Evolutionary conservation across 2,113 vertebrate species (phyloP), one percentile per base, ranked within the genome.

Genomic region (Passer montanus): DNA sequence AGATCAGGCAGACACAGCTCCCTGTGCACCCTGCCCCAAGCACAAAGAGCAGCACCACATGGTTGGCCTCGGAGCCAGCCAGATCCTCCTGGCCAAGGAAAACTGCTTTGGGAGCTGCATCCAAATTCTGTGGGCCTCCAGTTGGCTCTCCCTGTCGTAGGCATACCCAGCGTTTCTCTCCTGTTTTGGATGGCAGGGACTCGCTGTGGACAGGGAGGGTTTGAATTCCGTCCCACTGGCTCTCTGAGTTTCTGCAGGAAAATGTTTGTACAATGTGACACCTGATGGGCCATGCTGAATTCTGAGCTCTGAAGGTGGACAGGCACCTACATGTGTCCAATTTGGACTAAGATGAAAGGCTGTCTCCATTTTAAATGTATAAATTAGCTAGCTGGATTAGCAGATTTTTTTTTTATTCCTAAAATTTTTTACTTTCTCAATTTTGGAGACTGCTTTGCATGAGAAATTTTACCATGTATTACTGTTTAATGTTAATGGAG

Each of bases 121-220:
- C 91, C 94, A 93, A 92, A 43, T 77, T 67, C 86, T 84, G 63
- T 84, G 91, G 95, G 93, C 86, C 93, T 93, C 92, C 91, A 78
- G 88, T 64, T 97, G 96, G 94, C 96, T 84, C 33, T 28, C 72
- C 55, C 50, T 87, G 55, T 58, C 16, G 3, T 20, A 90, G 83
- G 90, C 88, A 93, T 96, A 94, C 91, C 79, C 68, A 41, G 87
- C 33, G 44, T 74, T 95, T 96, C 87, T 95, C 58, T 60, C 47
- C 77, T 94, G 67, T 93, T 96, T 94, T 85, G 72, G 47, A 90
- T 93, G 88, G 87, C 90, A 72, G n/a, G 63, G 82, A 63, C 62
- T 82, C 0, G 0, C 41, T 49, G 30, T 27, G 87, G 84, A 39
- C 78, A 69, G 63, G 27, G 59, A 67, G 50, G 75, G 91, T 73